phyloP scores from a whole-genome alignment of 2,113 vertebrate species.

The Tricholaema leucomelas region DNA sequence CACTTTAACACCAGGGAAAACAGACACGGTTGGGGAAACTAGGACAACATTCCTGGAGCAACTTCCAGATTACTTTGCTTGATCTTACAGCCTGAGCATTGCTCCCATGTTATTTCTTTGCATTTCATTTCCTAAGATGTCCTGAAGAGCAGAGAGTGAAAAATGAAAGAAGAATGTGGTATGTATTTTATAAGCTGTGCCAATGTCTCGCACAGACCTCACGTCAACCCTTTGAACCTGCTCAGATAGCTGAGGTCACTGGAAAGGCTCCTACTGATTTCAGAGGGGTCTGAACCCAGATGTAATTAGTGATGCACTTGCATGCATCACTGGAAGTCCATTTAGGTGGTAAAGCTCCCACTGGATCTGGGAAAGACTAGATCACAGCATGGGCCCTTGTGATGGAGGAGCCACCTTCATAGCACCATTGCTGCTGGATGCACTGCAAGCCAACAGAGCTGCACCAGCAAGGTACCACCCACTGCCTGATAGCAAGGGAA shows the following conservation, averaged over 20 bases:
- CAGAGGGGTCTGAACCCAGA: not conserved
- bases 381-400: rapidly evolving
- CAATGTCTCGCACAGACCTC: not conserved
- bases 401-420: not conserved
- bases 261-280: not conserved
- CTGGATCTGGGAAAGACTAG: not conserved
- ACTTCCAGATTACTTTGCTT: not conserved
- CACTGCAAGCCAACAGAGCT: not conserved
- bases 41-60: not conserved
- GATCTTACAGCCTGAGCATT: not conserved
- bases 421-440: not conserved
- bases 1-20: not conserved
- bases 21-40: not conserved
- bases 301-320: not conserved
- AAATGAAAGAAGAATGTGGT: not conserved
- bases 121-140: not conserved
- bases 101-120: not conserved
- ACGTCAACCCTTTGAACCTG: not conserved
- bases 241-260: not conserved
- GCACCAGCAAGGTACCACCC: not conserved
- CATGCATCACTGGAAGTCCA: rapidly evolving
- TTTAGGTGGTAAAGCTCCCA: not conserved
- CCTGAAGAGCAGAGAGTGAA: not conserved
- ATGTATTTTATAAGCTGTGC: not conserved
- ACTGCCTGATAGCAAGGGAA: not conserved